Evolutionary conservation across 2,888 invertebrate species (phyloP).

Genomic region (Heterodera filipjevi): DNA sequence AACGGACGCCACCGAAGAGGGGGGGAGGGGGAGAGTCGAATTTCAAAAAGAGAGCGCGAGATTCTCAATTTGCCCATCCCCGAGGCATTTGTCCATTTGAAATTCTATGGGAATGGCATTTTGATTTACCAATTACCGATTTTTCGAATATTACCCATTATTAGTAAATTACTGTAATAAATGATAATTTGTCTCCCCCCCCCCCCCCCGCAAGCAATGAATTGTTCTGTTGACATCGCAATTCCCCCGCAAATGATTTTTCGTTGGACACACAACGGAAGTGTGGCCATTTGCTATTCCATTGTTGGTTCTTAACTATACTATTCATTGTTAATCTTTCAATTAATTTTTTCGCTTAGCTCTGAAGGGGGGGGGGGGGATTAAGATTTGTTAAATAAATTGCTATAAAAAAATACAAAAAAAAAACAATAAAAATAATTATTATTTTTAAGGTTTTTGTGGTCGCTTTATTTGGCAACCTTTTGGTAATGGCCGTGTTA

Average conservation of each 20-base stretch:
- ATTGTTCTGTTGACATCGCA: not conserved
- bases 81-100: too few relatives aligned
- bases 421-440: not conserved
- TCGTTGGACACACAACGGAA: slow-evolving; percentile 26
- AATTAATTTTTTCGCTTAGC: not conserved
- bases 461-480: slow-evolving; percentile 48
- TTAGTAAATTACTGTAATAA: not conserved
- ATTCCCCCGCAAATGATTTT: slow-evolving; percentile 23
- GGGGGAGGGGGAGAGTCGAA: too few relatives aligned
- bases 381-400: too few relatives aligned
- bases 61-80: not conserved
- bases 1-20: not conserved
- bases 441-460: slow-evolving; percentile 26
- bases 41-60: not conserved
- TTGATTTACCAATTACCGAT: too few relatives aligned
- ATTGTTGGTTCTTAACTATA: not conserved
- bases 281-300: slow-evolving; percentile 23
- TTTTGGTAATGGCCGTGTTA: slow-evolving; percentile 58
- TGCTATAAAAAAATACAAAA: not conserved
- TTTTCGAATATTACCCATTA: too few relatives aligned
- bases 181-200: not conserved
- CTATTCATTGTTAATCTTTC: not conserved
- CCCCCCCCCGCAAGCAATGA: not conserved
- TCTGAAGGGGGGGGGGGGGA: too few relatives aligned
- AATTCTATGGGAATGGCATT: too few relatives aligned